A percentile compares a stretch with the other conserved stretches of the same genome.
Conservation (phyloP, 2,888 invertebrate genomes). For the Apantesis nais region DNA sequence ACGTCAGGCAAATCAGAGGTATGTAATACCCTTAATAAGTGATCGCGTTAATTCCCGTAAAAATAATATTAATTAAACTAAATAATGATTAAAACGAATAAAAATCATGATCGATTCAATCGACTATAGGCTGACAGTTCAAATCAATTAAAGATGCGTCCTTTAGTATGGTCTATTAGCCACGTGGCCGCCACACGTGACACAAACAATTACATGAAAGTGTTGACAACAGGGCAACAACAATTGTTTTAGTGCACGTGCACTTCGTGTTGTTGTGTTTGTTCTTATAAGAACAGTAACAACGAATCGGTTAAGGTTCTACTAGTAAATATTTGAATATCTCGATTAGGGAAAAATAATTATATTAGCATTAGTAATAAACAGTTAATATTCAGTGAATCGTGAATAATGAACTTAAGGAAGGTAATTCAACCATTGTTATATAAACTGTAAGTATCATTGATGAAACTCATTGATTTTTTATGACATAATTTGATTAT, state of each 20-base stretch:
- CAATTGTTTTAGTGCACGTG: slow-evolving; percentile 30
- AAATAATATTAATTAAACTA: too few species aligned
- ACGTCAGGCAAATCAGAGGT: too few species aligned
- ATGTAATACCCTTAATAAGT: too few species aligned
- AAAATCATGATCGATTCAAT: slow-evolving; percentile 2
- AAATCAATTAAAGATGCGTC: slow-evolving; percentile 12
- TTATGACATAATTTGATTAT: too few species aligned
- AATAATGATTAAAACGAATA: background rate
- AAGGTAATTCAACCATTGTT: background rate
- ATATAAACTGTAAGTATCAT: background rate
- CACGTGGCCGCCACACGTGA: slow-evolving; percentile 27
- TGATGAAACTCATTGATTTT: background rate
- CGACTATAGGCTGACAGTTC: background rate
- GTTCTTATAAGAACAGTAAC: background rate
- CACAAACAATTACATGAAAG: slow-evolving; percentile 30
- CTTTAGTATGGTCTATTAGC: slow-evolving; percentile 5
- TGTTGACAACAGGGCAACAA: background rate
- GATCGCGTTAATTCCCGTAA: too few species aligned
- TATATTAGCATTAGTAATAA: background rate
- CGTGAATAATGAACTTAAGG: background rate
- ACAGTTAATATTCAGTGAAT: background rate
- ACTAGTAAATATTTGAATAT: background rate
- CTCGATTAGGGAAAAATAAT: background rate
- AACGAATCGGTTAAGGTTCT: background rate
- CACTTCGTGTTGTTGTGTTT: slow-evolving; percentile 14